phyloP scores from a whole-genome alignment of 2,113 vertebrate genomes.

The Cinclus mexicanus region DNA sequence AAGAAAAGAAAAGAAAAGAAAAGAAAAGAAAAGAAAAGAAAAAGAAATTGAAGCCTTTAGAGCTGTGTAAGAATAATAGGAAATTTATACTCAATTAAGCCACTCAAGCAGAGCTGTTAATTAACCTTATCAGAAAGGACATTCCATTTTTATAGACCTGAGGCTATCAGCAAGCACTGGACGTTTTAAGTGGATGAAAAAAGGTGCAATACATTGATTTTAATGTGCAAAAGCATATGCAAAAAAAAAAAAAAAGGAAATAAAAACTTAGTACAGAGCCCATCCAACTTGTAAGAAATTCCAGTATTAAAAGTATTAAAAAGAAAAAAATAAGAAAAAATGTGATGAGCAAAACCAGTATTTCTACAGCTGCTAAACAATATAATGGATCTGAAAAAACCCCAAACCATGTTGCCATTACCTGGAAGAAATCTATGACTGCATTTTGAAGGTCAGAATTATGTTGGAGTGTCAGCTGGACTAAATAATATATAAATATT shows the following conservation, averaged over 20 bases:
- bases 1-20: not conserved
- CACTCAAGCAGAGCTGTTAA: conserved; percentile 65
- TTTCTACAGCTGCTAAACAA: not conserved
- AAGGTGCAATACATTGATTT: conserved; percentile 39
- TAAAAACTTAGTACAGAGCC: not conserved
- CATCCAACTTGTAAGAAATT: not conserved
- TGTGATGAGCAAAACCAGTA: not conserved
- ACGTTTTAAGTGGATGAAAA: conserved; percentile 49
- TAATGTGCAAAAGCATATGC: not conserved
- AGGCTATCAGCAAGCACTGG: conserved; percentile 53
- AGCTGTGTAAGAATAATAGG: conserved; percentile 55
- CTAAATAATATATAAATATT: not conserved
- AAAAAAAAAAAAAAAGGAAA: too few species aligned
- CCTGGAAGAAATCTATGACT: not conserved
- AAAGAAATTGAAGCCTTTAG: conserved; percentile 47
- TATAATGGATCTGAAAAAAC: fast-evolving
- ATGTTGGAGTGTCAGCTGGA: not conserved
- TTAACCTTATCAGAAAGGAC: conserved; percentile 71
- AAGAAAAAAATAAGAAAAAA: not conserved
- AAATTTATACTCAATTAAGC: conserved; percentile 71
- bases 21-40: not conserved
- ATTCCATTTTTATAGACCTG: conserved; percentile 69
- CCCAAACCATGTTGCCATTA: not conserved
- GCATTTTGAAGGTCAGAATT: conserved; percentile 11
- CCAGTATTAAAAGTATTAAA: not conserved